Conservation (phyloP, 2,797 vertebrate species). For the Falco novaeseelandiae region DNA sequence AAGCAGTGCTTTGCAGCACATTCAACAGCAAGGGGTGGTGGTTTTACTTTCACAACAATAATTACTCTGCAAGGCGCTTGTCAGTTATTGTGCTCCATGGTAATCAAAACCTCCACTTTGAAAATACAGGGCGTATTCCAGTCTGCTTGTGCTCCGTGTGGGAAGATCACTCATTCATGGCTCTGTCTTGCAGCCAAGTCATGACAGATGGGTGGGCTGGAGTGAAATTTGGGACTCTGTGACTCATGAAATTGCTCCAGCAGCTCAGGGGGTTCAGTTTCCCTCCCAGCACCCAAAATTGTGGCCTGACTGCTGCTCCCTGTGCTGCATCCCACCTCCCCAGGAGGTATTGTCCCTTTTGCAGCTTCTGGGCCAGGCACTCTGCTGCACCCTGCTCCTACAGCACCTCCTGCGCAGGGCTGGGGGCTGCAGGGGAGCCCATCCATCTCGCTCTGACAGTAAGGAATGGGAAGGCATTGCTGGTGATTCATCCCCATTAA, state of each 20-base stretch:
- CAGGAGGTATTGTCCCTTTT: neutral
- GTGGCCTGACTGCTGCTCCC: neutral
- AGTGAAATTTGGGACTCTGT: neutral
- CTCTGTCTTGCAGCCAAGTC: conserved; percentile 38
- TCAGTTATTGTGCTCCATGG: neutral
- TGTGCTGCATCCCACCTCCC: too few relatives aligned
- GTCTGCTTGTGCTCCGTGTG: conserved; percentile 14
- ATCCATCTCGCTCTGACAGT: rapidly evolving
- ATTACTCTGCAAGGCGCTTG: conserved; percentile 10
- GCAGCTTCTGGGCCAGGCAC: neutral
- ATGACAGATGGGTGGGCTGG: conserved; percentile 42
- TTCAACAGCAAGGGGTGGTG: neutral
- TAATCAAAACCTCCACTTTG: conserved; percentile 62
- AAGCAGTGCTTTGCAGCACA: neutral
- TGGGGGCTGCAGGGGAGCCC: neutral
- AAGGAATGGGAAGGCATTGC: neutral
- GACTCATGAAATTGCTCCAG: neutral
- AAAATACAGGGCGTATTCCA: neutral
- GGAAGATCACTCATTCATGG: conserved; percentile 32
- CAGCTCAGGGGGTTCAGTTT: neutral
- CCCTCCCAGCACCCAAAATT: neutral
- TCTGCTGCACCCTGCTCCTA: rapidly evolving
- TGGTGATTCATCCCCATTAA: neutral
- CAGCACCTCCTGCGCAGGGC: neutral
- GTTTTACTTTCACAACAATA: conserved; percentile 25